Percentiles rank a stretch among this genome's conserved stretches.
Evolutionary conservation across 2,888 invertebrate species (phyloP).

Genomic region (Odontomyia ornata): DNA sequence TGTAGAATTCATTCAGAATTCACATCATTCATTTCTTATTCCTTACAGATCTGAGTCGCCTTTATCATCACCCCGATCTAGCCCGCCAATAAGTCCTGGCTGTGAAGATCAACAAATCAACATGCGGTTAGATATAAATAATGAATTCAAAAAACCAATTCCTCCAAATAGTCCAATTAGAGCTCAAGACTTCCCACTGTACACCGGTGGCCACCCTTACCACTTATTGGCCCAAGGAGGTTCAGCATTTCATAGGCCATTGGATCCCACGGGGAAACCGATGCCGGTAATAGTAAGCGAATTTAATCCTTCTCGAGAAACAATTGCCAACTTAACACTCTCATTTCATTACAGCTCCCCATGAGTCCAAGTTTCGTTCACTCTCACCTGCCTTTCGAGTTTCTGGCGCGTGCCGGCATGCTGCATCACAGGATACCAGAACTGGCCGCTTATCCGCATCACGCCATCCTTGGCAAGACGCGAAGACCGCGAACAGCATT

Average conservation of each 20-base stretch:
- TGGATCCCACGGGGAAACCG: slow-evolving; percentile 64
- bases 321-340: background rate
- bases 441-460: slow-evolving; percentile 77
- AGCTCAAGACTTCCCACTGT: slow-evolving; percentile 63
- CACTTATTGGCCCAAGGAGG: slow-evolving; percentile 65
- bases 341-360: slow-evolving; percentile 57
- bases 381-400: slow-evolving; percentile 73
- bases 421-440: slow-evolving; percentile 89
- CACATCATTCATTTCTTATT: too few species aligned
- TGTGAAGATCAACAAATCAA: slow-evolving; percentile 74
- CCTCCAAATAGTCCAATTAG: slow-evolving; percentile 63
- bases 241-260: slow-evolving; percentile 68
- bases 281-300: slow-evolving; percentile 59
- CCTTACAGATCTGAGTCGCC: slow-evolving; percentile 63
- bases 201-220: slow-evolving; percentile 66
- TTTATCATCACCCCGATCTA: slow-evolving; percentile 73
- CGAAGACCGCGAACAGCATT: slow-evolving; percentile 96
- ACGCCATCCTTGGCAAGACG: slow-evolving; percentile 85
- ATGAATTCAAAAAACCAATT: slow-evolving; percentile 64
- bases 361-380: slow-evolving; percentile 66
- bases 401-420: slow-evolving; percentile 92
- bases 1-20: too few species aligned
- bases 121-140: slow-evolving; percentile 66
- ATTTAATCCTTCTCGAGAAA: background rate
- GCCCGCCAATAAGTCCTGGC: slow-evolving; percentile 86